These are phyloP conservation scores for Oncorhynchus keta DNA, from an alignment of 2,113 vertebrate species.

Conservation along the genomic window DNA sequence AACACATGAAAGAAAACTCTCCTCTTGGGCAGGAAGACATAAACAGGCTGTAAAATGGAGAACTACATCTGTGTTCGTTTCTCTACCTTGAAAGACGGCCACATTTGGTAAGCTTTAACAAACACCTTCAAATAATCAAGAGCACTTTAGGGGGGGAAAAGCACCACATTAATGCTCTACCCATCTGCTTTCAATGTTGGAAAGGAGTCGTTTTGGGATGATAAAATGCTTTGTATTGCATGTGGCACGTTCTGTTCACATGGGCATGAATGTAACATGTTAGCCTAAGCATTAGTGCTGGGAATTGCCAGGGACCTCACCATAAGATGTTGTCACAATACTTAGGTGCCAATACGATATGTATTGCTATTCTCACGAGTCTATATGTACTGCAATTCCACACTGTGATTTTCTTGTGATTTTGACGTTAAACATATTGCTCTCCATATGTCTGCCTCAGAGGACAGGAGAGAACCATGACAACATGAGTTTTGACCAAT, in stretches of 20 bases:
- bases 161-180: conserved; percentile 21
- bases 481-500: too few species aligned
- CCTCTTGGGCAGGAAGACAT: conserved; percentile 56
- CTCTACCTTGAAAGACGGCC: conserved; percentile 33
- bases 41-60: conserved; percentile 55
- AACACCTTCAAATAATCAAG: conserved; percentile 35
- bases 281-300: too few species aligned
- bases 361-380: too few species aligned
- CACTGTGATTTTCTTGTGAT: too few species aligned
- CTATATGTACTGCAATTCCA: too few species aligned
- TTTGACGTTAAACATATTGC: too few species aligned
- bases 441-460: not conserved
- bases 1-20: conserved; percentile 55
- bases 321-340: too few species aligned
- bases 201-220: not conserved
- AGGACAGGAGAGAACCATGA: not conserved
- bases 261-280: not conserved
- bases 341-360: too few species aligned
- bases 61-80: conserved; percentile 43
- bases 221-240: conserved; percentile 4
- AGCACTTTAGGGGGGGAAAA: conserved; percentile 21
- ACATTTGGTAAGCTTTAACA: conserved; percentile 56
- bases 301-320: too few species aligned
- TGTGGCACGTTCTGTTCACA: not conserved
- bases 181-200: conserved; percentile 37